Evolutionary conservation across 2,113 vertebrate genomes (phyloP).

Genomic region (Pygathrix nemaeus): DNA sequence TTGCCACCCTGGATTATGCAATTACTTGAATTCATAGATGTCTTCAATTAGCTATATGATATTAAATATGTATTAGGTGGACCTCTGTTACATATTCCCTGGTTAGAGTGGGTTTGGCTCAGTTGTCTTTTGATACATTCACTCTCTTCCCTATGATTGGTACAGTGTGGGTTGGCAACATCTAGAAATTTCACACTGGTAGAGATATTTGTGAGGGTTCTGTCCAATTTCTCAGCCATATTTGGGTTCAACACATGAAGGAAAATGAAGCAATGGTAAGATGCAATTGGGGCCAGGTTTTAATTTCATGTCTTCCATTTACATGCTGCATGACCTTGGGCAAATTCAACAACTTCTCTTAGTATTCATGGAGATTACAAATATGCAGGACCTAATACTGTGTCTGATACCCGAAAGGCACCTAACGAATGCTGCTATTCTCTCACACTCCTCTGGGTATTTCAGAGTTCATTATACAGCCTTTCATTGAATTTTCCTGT

Average conservation of each 20-base stretch:
- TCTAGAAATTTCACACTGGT: neutral
- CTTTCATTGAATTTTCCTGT: neutral
- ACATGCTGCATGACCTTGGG: neutral
- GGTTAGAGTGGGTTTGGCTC: neutral
- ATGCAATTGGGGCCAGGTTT: neutral
- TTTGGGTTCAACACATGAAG: neutral
- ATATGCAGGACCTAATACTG: neutral
- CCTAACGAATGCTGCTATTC: neutral
- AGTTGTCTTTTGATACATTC: neutral
- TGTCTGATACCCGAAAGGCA: neutral
- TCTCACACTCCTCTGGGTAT: neutral
- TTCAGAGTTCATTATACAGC: neutral
- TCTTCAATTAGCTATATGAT: neutral
- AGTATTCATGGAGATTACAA: neutral
- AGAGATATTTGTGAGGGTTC: neutral
- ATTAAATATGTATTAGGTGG: neutral
- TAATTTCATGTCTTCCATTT: neutral
- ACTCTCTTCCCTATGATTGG: neutral
- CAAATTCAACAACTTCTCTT: neutral
- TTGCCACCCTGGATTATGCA: neutral
- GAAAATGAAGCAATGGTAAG: neutral
- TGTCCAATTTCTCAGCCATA: neutral
- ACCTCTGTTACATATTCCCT: neutral
- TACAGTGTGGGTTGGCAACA: fast-evolving
- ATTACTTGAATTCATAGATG: neutral